Evolutionary conservation across 2,113 vertebrate genomes (phyloP), one percentile per base, ranked within the genome.

Genomic region (Eubucco bourcierii): DNA sequence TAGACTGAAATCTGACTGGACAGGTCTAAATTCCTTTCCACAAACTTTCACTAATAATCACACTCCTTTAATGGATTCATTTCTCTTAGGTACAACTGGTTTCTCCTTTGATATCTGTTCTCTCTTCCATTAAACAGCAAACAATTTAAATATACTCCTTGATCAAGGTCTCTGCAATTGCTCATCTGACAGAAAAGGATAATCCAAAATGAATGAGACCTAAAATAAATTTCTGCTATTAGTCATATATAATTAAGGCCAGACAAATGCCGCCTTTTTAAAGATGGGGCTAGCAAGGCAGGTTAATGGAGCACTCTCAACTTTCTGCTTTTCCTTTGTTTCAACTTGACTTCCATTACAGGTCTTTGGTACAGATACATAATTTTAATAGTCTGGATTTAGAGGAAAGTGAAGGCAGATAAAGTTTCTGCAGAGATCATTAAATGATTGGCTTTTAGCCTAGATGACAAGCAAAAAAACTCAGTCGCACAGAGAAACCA

Each of bases 131-230:
- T 92, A 89, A 95, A 88, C 55, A 78, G 79, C 27, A 92, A 95
- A 91, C 85, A 94, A 93, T 93, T 94, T 90, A 78, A 91, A 89
- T 85, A 78, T 28, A 78, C 10, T 86, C n/a, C 76, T 94, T 90
- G 80, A 93, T 89, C 84, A 93, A 91, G 68, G 70, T 87, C 37
- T 29, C 88, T 94, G 56, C 79, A 87, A 65, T 80, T 71, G 25
- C 50, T 90, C 34, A 61, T 86, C 21, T 85, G 94, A 75, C 68
- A 91, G 80, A 71, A 31, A 77, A 20, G 53, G 31, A 75, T 80
- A 94, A 94, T 85, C 33, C 75, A 85, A 89, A 90, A 83, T 60
- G 34, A 75, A 92, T 86, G 61, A 92, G 53, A 92, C 61, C 21
- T 56, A 61, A 79, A 85, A 74, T 67, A 84, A 75, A 75, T 91